Evolutionary conservation across 1,140 invertebrate genomes (phyloP), one percentile per base, ranked within the genome.

Genomic region (Drosophila cardini): DNA sequence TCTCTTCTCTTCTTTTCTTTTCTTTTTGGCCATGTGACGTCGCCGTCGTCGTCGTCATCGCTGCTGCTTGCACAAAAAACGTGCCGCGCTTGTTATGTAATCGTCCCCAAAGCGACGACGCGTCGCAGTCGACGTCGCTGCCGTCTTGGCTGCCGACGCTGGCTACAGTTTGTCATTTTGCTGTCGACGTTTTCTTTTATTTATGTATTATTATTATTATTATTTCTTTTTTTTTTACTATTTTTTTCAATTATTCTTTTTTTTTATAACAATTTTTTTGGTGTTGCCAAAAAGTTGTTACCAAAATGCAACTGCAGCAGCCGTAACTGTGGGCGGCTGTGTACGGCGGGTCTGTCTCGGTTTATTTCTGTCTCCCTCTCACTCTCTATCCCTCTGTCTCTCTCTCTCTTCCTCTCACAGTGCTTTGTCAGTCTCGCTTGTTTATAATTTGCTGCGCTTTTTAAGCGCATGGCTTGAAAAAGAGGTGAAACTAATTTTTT

Each of bases 401-500:
- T 16, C 52, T 34, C 10, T 6, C 52, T 18, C 43, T 6, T 42
- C 11, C 30, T 63, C 13, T 16, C 40, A 18, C 15, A 18, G n/a
- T 13, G 26, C 50, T 53, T 50, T 48, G 67, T 65, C 40, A 48
- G 78, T 64, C 52, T 53, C 71, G 84, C 76, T 79, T 83, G 76
- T 89, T 80, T 89, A 79, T 80, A 89, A 87, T 85, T 85, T 85
- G 75, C 75, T 81, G 78, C 82, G 82, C 82, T 85, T 85, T 85
- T 85, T 78, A 80, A 81, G 62, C 78, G 67, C 79, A 76, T 71
- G 75, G 46, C 78, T 78, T 76, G 76, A 83, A 86, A 87, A 87
- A 89, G 83, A 87, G 84, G 76, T 87, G 76, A 87, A 87, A 87
- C 83, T 87, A 87, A 89, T 87, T 84, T 87, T 80, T 78, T 76